Percentiles rank a stretch among this genome's conserved stretches.
Evolutionary conservation across 2,888 invertebrate species (phyloP).

Genomic region (Ormia ochracea): DNA sequence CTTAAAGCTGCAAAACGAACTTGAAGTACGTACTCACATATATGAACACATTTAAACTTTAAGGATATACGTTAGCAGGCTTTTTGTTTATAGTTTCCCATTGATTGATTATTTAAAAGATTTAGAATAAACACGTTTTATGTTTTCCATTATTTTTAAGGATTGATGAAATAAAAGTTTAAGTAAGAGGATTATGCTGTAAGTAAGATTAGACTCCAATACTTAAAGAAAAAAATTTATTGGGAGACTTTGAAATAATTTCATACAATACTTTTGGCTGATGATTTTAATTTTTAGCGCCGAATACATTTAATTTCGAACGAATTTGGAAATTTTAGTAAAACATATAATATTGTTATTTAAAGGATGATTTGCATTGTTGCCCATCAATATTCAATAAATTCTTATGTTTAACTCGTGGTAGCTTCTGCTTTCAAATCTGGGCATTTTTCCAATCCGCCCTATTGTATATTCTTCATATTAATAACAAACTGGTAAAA

Average conservation of each 20-base stretch:
- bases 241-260: neutral
- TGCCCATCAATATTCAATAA: no score
- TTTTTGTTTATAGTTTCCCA: neutral
- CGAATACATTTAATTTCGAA: no score
- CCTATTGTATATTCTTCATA: no score
- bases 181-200: conserved; percentile 1
- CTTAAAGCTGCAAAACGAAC: neutral
- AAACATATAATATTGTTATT: no score
- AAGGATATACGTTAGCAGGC: no score
- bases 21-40: no score
- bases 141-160: neutral
- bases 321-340: no score
- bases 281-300: neutral
- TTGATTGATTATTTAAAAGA: conserved; percentile 33
- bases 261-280: neutral
- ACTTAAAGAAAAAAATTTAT: neutral
- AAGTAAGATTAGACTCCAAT: conserved; percentile 15
- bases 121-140: neutral
- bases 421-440: no score
- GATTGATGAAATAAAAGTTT: neutral
- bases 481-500: no score
- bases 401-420: no score
- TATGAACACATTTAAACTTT: neutral
- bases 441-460: no score
- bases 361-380: no score